Evolutionary conservation across 2,113 vertebrate genomes (phyloP).

Genomic region (Platysternon megacephalum): DNA sequence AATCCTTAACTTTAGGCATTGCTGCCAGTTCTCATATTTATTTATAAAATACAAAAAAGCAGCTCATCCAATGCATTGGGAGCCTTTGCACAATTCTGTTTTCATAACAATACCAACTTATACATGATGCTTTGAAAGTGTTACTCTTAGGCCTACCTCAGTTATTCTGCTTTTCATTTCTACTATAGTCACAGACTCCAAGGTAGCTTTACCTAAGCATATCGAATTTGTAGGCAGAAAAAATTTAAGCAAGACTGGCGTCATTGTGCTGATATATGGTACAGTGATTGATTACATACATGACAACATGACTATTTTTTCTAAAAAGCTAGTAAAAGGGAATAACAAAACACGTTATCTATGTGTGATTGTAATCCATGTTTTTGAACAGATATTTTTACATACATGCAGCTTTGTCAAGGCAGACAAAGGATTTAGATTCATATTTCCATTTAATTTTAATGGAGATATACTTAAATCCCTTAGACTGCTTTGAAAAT

Average conservation of each 20-base stretch:
- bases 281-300: not conserved
- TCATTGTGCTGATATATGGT: rapidly evolving
- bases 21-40: not conserved
- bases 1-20: not conserved
- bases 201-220: not conserved
- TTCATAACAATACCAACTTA: not conserved
- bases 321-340: not conserved
- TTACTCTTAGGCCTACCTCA: not conserved
- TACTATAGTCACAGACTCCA: rapidly evolving
- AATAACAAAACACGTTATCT: not conserved
- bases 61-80: not conserved
- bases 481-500: not conserved
- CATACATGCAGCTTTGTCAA: not conserved
- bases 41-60: not conserved
- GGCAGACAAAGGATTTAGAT: not conserved
- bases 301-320: rapidly evolving
- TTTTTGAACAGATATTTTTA: not conserved
- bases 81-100: not conserved
- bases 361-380: not conserved
- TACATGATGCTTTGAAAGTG: not conserved
- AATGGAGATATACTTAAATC: not conserved
- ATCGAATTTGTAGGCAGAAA: not conserved
- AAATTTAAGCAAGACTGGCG: not conserved
- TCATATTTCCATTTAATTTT: not conserved
- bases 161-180: not conserved